Conservation (phyloP, 1,140 invertebrate genomes). For the Apis laboriosa region DNA sequence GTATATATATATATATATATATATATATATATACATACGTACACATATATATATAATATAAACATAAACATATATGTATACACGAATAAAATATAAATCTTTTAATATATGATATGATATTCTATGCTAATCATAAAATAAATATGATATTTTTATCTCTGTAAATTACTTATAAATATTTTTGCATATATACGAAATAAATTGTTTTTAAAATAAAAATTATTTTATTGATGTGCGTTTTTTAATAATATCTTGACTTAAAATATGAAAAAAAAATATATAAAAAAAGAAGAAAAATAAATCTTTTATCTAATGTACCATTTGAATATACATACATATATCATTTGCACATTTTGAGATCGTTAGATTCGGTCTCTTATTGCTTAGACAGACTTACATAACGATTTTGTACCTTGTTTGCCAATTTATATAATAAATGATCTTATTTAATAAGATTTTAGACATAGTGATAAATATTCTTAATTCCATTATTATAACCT, state of each 20-base stretch:
- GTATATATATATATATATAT: neutral
- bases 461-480: neutral
- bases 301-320: neutral
- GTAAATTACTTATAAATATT: constrained; percentile 15
- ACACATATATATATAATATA: neutral
- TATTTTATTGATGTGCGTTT: neutral
- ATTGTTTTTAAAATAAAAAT: constrained; percentile 14
- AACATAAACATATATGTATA: neutral
- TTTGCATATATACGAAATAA: constrained; percentile 8
- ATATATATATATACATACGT: neutral
- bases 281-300: neutral
- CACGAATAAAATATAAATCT: neutral
- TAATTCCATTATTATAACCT: neutral
- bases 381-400: constrained; percentile 4
- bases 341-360: neutral
- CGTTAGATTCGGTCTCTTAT: constrained; percentile 17
- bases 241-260: neutral
- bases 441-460: neutral
- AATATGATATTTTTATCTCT: neutral
- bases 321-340: neutral
- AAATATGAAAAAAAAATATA: neutral
- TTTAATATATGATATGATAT: neutral
- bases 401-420: constrained; percentile 27
- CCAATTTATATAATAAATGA: neutral
- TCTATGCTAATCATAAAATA: constrained; percentile 1